These are phyloP conservation scores for Pelecanus crispus DNA, from an alignment of 2,113 vertebrate species.

Conservation along the genomic window DNA sequence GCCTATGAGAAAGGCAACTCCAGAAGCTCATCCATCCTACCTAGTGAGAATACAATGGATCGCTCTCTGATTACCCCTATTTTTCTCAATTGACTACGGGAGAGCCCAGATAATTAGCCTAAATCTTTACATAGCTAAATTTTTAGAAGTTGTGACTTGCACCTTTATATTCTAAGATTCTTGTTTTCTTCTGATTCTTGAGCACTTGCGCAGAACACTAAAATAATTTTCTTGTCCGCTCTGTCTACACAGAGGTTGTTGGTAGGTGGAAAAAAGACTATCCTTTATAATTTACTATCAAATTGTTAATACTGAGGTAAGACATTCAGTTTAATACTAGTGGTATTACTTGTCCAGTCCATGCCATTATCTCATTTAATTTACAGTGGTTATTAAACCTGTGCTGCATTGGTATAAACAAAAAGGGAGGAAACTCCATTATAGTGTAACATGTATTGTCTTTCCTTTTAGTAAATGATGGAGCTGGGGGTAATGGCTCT, in stretches of 20 bases:
- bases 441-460: background rate
- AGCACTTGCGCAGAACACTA: background rate
- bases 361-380: constrained; percentile 35
- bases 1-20: background rate
- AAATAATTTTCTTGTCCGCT: background rate
- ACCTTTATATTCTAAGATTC: background rate
- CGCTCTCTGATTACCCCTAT: background rate
- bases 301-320: background rate
- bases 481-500: background rate
- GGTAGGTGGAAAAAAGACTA: background rate
- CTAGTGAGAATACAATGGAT: background rate
- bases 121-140: background rate
- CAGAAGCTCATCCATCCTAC: background rate
- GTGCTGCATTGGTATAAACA: background rate
- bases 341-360: background rate
- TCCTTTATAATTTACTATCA: background rate
- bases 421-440: constrained; percentile 39
- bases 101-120: background rate
- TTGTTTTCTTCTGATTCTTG: background rate
- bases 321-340: background rate
- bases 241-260: background rate
- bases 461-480: constrained; percentile 3
- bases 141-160: background rate
- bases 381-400: constrained; percentile 34
- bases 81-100: background rate